Evolutionary conservation across 2,113 vertebrate genomes (phyloP), one percentile per base, ranked within the genome.

Genomic region (Gopherus evgoodei): DNA sequence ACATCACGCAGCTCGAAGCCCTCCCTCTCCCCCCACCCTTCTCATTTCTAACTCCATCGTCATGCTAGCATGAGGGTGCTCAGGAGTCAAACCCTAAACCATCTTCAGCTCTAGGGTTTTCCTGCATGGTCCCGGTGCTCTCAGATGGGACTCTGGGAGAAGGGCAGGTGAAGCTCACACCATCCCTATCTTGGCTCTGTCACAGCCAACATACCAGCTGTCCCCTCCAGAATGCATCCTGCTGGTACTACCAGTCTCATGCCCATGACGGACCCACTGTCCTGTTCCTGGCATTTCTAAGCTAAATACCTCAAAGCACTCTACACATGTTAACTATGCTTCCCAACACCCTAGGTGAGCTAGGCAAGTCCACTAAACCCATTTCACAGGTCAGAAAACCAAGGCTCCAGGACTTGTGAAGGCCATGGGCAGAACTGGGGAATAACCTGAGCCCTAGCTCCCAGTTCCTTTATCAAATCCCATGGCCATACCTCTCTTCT

Each of bases 11-110:
- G 84, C 42, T 62, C 22, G 29, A 80, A 65, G 11, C 52, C 83
- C 31, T 59, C 0, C 6, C 2, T 16, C 49, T 5, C 3, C 0
- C 1, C 35, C 44, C n/a, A 2, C 13, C 3, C 0, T 2, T 29
- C 59, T 44, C 44, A 3, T 0, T 38, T 81, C 38, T 56, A 19
- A 17, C 9, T 57, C 54, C n/a, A 2, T 44, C 11, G 25, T 17
- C 54, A 44, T 9, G 25, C 54, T 42, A 19, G 54, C 35, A 11
- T 3, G 53, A 83, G 52, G 8, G 27, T 42, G 21, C 16, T 22
- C 24, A 31, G 4, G 14, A 83, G 53, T 38, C 38, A 83, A 25
- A 44, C 16, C 53, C 38, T 53, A 42, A 14, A 38, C 5, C 38
- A 11, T 25, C 35, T 50, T 65, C 59, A 24, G 57, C 38, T 65